Evolutionary conservation across 2,888 invertebrate genomes (phyloP).

Genomic region (Cactoblastis cactorum): DNA sequence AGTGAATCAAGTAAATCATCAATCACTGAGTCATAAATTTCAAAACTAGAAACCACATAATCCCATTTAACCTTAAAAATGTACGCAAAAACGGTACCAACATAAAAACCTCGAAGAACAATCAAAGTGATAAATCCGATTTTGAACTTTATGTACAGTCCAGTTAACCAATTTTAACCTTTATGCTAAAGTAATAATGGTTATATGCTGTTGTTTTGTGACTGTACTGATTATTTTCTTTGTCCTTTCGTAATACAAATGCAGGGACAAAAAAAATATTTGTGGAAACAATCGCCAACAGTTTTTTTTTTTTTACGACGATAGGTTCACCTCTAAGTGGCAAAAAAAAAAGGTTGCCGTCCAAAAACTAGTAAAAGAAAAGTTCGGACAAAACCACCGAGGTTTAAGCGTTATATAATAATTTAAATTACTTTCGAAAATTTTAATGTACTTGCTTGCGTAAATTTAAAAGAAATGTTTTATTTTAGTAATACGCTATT

Average conservation of each 20-base stretch:
- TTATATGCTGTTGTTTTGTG: too few species aligned
- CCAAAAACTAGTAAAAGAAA: not conserved
- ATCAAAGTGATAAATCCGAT: not conserved
- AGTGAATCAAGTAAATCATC: not conserved
- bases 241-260: not conserved
- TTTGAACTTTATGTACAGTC: constrained; percentile 4
- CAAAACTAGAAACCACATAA: not conserved
- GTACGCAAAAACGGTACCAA: not conserved
- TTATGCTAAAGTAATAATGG: too few species aligned
- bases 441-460: too few species aligned
- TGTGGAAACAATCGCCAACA: too few species aligned
- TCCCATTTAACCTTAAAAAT: not conserved
- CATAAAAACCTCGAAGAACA: not conserved
- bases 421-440: too few species aligned
- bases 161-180: too few species aligned
- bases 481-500: too few species aligned
- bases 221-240: too few species aligned
- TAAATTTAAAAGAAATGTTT: too few species aligned
- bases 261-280: too few species aligned
- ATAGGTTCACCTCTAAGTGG: not conserved
- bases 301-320: not conserved
- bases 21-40: not conserved
- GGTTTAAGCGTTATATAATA: too few species aligned
- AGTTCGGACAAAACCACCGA: too few species aligned
- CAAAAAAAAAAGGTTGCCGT: not conserved